Evolutionary conservation across 1,140 invertebrate species (phyloP), one percentile per base, ranked within the genome.

Genomic region (Bombus huntii): DNA sequence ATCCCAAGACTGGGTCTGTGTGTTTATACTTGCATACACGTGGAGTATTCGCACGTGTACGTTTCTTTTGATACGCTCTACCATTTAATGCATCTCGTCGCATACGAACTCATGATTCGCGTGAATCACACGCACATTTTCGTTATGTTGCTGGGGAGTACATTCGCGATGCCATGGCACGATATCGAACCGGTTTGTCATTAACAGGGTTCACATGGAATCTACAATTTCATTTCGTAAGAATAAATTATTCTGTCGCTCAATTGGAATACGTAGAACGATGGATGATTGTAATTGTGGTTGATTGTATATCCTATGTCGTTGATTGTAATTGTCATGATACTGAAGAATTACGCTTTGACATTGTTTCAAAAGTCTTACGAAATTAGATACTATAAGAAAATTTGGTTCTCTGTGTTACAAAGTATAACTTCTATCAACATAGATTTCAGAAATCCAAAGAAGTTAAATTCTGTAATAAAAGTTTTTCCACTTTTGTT

Each of bases 1-100:
- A 92, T 93, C 91, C 88, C 74, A 62, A 70, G 47, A 65, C 44
- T 57, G 31, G 37, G 13, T 37, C 5, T 72, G 62, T 68, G 80
- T 62, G 66, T 83, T 75, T 83, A 77, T 65, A 44, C 53, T 34
- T 42, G 18, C 22, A 37, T 74, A 66, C 84, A 85, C 84, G 84
- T 85, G 84, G 47, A 59, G 6, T 12, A 44, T 31, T 77, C 31
- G 82, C 83, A 89, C 83, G 88, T 89, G 88, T 85, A 86, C 70
- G 81, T 66, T 62, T 66, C 34, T 62, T 59, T 31, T n/a, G 34
- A n/a, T 31, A 47, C 37, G 75, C 34, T 66, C 10, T 39, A 5
- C 22, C n/a, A n/a, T 83, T 75, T 82, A 22, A 53, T 57, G n/a
- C 8, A 3, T 22, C n/a, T 8, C 18, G 42, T 4, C 44, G 31